Conservation (phyloP, 2,888 invertebrate genomes). For the Mesoligia furuncula region DNA sequence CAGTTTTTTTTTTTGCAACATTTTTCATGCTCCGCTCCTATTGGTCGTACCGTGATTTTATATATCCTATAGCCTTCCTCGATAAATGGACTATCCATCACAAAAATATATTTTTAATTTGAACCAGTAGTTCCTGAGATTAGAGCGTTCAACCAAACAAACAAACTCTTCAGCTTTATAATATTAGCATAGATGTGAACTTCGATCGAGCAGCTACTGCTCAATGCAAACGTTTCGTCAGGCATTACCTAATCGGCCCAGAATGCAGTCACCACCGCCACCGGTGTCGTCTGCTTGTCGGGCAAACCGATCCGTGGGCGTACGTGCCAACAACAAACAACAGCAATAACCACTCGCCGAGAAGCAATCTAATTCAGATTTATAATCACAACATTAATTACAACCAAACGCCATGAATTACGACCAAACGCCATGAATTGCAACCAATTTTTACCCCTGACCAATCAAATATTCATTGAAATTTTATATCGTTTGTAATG, state of each 20-base stretch:
- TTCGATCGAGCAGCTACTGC: slow-evolving; percentile 58
- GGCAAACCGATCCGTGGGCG: slow-evolving; percentile 63
- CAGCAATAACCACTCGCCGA: slow-evolving; percentile 17
- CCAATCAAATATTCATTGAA: slow-evolving; percentile 59
- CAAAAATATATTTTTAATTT: no score
- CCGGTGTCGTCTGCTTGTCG: slow-evolving; percentile 74
- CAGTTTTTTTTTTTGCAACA: no score
- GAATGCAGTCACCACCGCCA: slow-evolving; percentile 74
- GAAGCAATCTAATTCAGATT: slow-evolving; percentile 19
- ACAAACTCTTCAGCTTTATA: no score
- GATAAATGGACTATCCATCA: no score
- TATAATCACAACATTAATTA: slow-evolving; percentile 23
- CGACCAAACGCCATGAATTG: slow-evolving; percentile 25
- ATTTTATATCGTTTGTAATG: slow-evolving; percentile 32
- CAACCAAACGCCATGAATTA: slow-evolving; percentile 31
- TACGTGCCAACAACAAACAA: slow-evolving; percentile 71
- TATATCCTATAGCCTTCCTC: no score
- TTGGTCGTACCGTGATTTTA: no score
- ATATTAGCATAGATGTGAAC: slow-evolving; percentile 38
- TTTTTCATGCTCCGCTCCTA: no score
- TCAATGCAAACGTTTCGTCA: slow-evolving; percentile 72
- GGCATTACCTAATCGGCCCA: slow-evolving; percentile 81
- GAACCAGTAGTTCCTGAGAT: no score
- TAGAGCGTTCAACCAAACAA: no score
- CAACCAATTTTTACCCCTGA: slow-evolving; percentile 22